Base-by-base conservation (phyloP, 2,113 vertebrate species). In the Brachirus orientalis region DNA sequence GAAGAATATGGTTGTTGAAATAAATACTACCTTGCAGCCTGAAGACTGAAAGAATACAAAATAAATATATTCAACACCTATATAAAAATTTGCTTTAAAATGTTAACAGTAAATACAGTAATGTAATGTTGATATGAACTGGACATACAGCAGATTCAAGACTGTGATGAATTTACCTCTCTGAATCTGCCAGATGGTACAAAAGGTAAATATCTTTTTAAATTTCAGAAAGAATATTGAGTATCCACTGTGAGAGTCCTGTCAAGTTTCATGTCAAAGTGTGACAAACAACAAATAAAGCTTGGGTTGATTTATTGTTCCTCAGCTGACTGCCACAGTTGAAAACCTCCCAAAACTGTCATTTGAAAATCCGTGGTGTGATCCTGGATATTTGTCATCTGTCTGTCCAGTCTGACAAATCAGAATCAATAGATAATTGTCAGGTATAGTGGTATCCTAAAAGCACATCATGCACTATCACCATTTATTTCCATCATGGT, bases 391-490 rank as follows among this genome's bases (percentile, higher is more conserved):
- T 58, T 6, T 62, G 52, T 74, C 13, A 46, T 13, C n/a, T 36
- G 51, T 33, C 51, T 35, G 35, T 14, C 50, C 20, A 10, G 43
- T 67, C 28, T 71, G 60, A 67, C 8, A 12, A 50, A 65, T 54
- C 13, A 22, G 18, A 73, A 63, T 70, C 19, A 67, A 50, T 74
- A 19, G 10, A 51, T 59, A 28, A 36, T 17, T 68, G 20, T 7
- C 38, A 28, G 28, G 28, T 28, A 28, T 28, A 28, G 28, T 28
- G 28, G 28, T 28, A 28, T 28, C 28, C 28, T 1, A 28, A 28
- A 28, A 28, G 6, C 3, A 28, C 3, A 28, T n/a, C 28, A 28
- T 5, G 5, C 28, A n/a, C n/a, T n/a, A 28, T 28, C 28, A 28
- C 28, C 3, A 28, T 28, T 28, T 28, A 28, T 28, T 28, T 28